phyloP scores from a whole-genome alignment of 1,140 invertebrate genomes.

The Littorina saxatilis region DNA sequence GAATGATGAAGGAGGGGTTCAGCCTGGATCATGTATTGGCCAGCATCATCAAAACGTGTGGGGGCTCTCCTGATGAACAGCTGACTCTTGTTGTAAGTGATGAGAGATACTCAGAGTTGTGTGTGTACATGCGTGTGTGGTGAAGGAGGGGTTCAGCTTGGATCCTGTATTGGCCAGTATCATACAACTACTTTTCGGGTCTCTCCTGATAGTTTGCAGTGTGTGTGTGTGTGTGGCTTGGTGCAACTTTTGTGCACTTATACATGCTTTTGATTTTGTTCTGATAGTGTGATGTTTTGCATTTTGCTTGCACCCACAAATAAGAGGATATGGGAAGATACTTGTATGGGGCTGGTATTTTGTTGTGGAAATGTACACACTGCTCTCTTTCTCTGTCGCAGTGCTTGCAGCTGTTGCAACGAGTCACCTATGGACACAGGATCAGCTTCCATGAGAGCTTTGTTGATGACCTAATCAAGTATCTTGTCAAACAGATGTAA shows the following conservation, averaged over 20 bases:
- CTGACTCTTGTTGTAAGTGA: slow-evolving; percentile 54
- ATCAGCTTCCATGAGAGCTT: slow-evolving; percentile 65
- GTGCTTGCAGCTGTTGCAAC: slow-evolving; percentile 67
- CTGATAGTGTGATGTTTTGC: background rate
- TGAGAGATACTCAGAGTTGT: too few species aligned
- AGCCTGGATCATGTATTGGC: slow-evolving; percentile 60
- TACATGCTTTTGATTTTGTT: slow-evolving; percentile 1
- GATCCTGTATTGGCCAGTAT: too few species aligned
- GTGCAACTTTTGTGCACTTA: background rate
- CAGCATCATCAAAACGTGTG: slow-evolving; percentile 50
- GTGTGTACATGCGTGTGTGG: too few species aligned
- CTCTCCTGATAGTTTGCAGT: too few species aligned
- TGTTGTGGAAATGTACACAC: background rate
- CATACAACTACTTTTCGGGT: too few species aligned
- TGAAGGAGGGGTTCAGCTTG: too few species aligned
- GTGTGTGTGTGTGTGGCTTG: background rate
- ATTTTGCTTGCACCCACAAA: too few species aligned
- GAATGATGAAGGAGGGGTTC: slow-evolving; percentile 61
- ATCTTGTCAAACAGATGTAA: slow-evolving; percentile 68
- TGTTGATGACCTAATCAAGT: slow-evolving; percentile 67
- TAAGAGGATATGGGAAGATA: too few species aligned
- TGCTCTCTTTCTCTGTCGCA: slow-evolving; percentile 33
- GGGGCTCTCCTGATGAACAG: slow-evolving; percentile 50
- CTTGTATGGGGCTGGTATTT: too few species aligned
- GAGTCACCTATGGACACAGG: slow-evolving; percentile 68